Base-by-base conservation (phyloP, 2,113 vertebrate species). In the Orthonyx spaldingii region DNA sequence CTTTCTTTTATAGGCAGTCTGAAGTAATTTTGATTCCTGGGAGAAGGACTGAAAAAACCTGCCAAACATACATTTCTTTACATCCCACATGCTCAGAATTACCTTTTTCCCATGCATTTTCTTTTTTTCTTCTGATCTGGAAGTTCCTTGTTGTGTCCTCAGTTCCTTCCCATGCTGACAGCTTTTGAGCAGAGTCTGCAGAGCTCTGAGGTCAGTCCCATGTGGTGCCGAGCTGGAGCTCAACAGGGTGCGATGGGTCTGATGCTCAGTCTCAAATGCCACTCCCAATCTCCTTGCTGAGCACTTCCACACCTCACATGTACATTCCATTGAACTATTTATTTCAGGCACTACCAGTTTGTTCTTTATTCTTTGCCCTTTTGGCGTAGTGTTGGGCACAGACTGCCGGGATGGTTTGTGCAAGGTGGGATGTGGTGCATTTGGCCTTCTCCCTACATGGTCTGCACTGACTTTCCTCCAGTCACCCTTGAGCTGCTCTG, bases 221-320 rank as follows among this genome's bases (percentile, higher is more conserved):
- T 5, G 9, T 11, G 9, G 37, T 35, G 42, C 41, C 12, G 30
- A 9, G 12, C 50, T 16, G 18, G 46, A 50, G 50, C 11, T 24
- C 74, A 27, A 53, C 3, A 0, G 52, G 26, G 13, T 23, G n/a
- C 0, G 0, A 6, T 1, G 4, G 44, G 16, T 3, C 22, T 56
- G 70, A 8, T 24, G 35, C 50, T 56, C 41, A 46, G 71, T n/a
- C 21, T 53, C 9, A 2, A 7, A 27, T 7, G 63, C 59, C 59
- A 33, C 0, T 16, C 60, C 32, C n/a, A 27, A 0, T 28, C 46
- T 77, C 50, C 30, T 32, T 30, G 17, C 64, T 56, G 26, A 59
- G 39, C 42, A 6, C 41, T 53, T 35, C 3, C 3, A 18, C 17
- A 7, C 16, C 1, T 9, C 42, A 7, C 19, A 10, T 18, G 21